phyloP scores from a whole-genome alignment of 2,113 vertebrate genomes.

The Phyllostomus hastatus region DNA sequence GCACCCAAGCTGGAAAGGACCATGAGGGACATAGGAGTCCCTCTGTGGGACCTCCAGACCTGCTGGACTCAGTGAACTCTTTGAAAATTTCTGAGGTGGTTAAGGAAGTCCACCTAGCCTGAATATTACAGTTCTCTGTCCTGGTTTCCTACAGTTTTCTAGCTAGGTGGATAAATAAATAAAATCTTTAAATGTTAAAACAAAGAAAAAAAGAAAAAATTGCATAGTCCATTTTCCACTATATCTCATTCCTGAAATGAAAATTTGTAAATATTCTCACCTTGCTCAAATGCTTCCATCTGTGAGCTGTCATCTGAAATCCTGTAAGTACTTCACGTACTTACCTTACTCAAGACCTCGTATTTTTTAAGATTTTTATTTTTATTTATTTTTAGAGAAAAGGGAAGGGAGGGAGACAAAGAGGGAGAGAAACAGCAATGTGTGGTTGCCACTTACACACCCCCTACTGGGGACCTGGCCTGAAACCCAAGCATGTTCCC shows the following conservation, averaged over 20 bases:
- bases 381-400: too few relatives aligned
- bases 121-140: not conserved
- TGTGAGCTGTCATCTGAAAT: not conserved
- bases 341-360: not conserved
- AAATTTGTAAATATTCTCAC: not conserved
- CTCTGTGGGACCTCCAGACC: not conserved
- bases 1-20: not conserved
- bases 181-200: too few relatives aligned
- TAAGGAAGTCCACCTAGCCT: not conserved
- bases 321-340: not conserved
- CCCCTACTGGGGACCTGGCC: too few relatives aligned
- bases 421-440: too few relatives aligned
- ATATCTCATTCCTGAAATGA: not conserved
- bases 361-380: not conserved
- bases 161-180: too few relatives aligned
- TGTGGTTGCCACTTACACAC: too few relatives aligned
- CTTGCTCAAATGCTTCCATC: not conserved
- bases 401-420: too few relatives aligned
- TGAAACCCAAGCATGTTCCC: too few relatives aligned
- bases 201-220: too few relatives aligned
- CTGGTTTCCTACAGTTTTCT: not conserved
- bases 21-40: not conserved
- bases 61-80: not conserved
- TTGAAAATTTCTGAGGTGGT: not conserved
- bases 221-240: not conserved